Base-by-base conservation (phyloP, 2,888 invertebrate genomes). In the Tachina fera region DNA sequence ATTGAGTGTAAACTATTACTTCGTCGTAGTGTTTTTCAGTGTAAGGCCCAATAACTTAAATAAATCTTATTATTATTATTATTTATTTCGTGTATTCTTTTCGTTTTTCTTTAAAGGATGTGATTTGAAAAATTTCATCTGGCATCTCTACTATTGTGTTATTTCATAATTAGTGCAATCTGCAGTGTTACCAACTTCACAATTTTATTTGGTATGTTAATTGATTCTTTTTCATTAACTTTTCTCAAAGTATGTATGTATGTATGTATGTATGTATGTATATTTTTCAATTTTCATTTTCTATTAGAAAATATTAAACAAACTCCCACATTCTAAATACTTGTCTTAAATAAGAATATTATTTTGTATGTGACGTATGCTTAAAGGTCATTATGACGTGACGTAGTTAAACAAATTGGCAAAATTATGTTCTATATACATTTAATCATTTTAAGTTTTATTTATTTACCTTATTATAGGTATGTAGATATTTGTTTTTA, bases 301-400 rank as follows among this genome's bases (percentile, higher is more conserved):
- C 5, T 31, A 31, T 31, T 31, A 31, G 31, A 6, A 5, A 31
- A 31, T 31, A 31, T 31, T 31, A 31, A 31, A 31, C 0, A 31
- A 31, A 31, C 31, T 5, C 31, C 31, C 31, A 31, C 31, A 31
- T 31, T 0, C 31, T 22, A 22, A 22, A 31, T 31, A 31, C 31
- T 31, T 31, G 2, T 31, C 31, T 31, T 31, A 31, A 31, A 31
- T 31, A 6, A 31, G 31, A 31, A 6, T 6, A 6, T 31, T 31
- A 31, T 31, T 31, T 31, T 31, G 31, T 6, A 31, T 31, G 31
- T 31, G 31, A 31, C 31, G 31, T n/a, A 22, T 45, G 1, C 9
- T 43, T 22, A 82, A 70, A 68, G 74, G 61, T 63, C 53, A 68
- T 70, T 68, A 70, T 79, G 79, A 79, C 70, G 74, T 79, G 79